Base-by-base conservation (phyloP, 2,888 invertebrate species). In the Lycophotia porphyrea region DNA sequence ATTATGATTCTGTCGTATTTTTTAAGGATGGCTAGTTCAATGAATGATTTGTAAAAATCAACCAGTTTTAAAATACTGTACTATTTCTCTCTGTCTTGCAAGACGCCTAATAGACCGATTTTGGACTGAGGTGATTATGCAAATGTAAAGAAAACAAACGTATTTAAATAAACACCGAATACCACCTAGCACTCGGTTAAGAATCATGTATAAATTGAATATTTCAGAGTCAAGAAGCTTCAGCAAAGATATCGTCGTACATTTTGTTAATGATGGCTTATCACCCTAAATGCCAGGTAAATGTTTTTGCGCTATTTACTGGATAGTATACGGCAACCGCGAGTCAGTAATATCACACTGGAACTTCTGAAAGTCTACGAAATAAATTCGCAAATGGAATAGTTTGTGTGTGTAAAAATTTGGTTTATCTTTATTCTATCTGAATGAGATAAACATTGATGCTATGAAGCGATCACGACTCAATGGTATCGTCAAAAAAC, bases 181-280 rank as follows among this genome's bases (percentile, higher is more conserved):
- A 47, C 47, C 7, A 52, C 13, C 52, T 52, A n/a, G 11, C 49
- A 52, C n/a, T 9, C 8, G 27, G 52, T 55, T 55, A 55, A 18
- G 8, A 58, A 21, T 34, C 21, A 34, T 21, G 21, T 60, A 31
- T 34, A 34, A 31, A 21, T 60, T 1, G 9, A 21, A 34, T 34
- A 39, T 63, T 95, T 81, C 91, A 96, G 96, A 95, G 95, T 86
- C 96, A 96, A 89, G 96, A 96, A 85, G 93, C 96, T 0, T 87
- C 95, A 5, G 96, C 94, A 1, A 96, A 95, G 87, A 94, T 95
- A 60, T 18, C 93, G 1, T 94, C 95, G 2, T 93, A 88, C 72
- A 3, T 94, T 7, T 74, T 96, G 5, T 81, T 95, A 36, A 95
- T 96, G 96, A 91, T 95, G 94, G 95, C 95, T 0, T 95, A 90